A percentile compares a stretch with the other conserved stretches of the same genome.
phyloP scores from a whole-genome alignment of 2,113 vertebrate genomes.

The Megatriorchis doriae region DNA sequence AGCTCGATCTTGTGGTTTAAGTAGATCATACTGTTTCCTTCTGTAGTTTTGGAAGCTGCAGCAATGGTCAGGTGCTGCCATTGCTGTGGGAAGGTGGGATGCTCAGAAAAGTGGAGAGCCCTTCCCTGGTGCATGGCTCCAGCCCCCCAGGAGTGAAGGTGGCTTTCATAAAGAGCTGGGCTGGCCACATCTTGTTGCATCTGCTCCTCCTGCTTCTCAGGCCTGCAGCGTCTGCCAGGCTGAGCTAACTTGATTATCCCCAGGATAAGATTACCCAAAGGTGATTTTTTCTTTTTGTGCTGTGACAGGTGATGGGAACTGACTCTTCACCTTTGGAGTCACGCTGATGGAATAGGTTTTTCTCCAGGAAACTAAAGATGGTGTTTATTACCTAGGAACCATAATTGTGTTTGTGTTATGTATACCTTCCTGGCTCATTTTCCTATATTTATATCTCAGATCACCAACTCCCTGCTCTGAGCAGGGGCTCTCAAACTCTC shows the following conservation, averaged over 20 bases:
- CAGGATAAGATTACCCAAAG: not conserved
- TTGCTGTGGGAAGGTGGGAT: not conserved
- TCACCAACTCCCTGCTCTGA: not conserved
- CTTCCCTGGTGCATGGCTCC: not conserved
- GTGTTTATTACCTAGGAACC: not conserved
- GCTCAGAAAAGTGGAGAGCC: not conserved
- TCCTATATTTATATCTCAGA: not conserved
- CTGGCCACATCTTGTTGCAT: not conserved
- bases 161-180: not conserved
- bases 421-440: not conserved
- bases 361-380: not conserved
- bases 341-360: not conserved
- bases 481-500: not conserved
- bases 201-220: not conserved
- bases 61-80: not conserved
- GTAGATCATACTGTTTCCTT: not conserved
- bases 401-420: not conserved
- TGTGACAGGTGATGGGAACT: not conserved
- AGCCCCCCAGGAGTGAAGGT: not conserved
- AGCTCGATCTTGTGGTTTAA: not conserved
- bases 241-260: slow-evolving; percentile 8
- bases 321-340: slow-evolving; percentile 4
- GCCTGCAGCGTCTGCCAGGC: not conserved
- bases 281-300: not conserved
- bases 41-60: not conserved